Percentiles rank a stretch among this genome's conserved stretches.
Conservation (phyloP, 2,797 vertebrate genomes). For the Cyclura pinguis region DNA sequence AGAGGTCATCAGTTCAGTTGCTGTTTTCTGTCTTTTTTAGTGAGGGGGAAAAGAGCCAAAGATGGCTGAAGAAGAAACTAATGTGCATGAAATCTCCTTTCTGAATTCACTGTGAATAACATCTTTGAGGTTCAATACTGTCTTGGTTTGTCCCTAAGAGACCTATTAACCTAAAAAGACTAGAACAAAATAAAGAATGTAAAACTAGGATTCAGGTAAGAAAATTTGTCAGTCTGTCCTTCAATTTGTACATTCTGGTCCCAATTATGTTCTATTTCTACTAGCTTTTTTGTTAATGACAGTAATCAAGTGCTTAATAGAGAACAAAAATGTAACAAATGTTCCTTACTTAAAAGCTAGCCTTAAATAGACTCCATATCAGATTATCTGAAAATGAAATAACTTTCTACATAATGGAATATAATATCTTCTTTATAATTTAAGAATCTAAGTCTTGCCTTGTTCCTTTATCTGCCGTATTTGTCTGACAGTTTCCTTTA, state of each 20-base stretch:
- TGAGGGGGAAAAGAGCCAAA: background rate
- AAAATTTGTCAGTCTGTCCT: background rate
- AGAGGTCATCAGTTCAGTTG: background rate
- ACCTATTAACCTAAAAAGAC: background rate
- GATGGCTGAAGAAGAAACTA: background rate
- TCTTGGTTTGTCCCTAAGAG: background rate
- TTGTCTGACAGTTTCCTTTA: conserved; percentile 98
- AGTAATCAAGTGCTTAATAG: background rate
- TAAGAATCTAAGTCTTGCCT: conserved; percentile 82
- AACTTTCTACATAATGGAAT: background rate
- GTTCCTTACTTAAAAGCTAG: background rate
- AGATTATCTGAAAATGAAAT: background rate
- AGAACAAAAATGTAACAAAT: conserved; percentile 19
- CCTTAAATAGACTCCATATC: background rate
- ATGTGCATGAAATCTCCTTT: background rate
- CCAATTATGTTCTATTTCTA: background rate
- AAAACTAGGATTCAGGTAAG: conserved; percentile 5
- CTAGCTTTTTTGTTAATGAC: background rate
- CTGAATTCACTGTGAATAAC: background rate
- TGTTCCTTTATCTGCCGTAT: conserved; percentile 99
- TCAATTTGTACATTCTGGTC: background rate
- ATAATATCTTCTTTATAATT: conserved; percentile 24
- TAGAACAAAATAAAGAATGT: background rate
- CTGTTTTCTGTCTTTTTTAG: background rate
- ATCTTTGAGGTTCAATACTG: background rate